Base-by-base conservation (phyloP, 2,797 vertebrate genomes). In the Liparis tanakae region DNA sequence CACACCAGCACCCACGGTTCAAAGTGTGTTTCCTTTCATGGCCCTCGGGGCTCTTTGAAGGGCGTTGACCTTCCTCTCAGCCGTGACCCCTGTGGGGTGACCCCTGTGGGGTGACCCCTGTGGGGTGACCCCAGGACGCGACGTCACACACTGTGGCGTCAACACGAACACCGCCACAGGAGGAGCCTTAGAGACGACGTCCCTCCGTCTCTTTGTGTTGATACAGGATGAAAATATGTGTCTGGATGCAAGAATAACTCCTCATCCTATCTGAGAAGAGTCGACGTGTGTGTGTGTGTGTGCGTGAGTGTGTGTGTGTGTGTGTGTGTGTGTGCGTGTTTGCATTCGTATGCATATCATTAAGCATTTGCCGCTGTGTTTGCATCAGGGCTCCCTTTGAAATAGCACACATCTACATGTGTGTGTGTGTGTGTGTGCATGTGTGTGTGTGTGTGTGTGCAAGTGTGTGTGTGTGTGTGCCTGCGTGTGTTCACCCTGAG, bases 401-500 rank as follows among this genome's bases (percentile, higher is more conserved):
- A 85, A 77, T 67, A 67, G 65, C 62, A 41, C 43, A 76, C 33
- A 82, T 79, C 66, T 82, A 63, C 79, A 41, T 67, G 78, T 54
- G 64, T 76, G 73, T 70, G 60, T 58, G 62, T 71, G 67, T 25
- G 30, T 61, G 67, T 36, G 53, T 61, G 57, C 62, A 37, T 55
- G 56, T 48, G 68, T 65, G 56, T 41, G 54, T 12, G 67, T 25
- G 30, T 61, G 67, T 36, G 53, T 61, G 57, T 66, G 43, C 37
- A 50, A 10, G 67, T 36, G 53, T 61, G 57, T 66, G 43, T 55
- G 56, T 48, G 68, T 65, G 67, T 36, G 53, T 61, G 57, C 62
- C 37, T 55, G 56, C 44, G 68, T 65, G 56, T 41, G 54, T 12
- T 74, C 84, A 83, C 71, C 87, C 81, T 82, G 82, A 86, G 90